Evolutionary conservation across 2,888 invertebrate genomes (phyloP), one percentile per base, ranked within the genome.

Genomic region (Latrodectus elegans): DNA sequence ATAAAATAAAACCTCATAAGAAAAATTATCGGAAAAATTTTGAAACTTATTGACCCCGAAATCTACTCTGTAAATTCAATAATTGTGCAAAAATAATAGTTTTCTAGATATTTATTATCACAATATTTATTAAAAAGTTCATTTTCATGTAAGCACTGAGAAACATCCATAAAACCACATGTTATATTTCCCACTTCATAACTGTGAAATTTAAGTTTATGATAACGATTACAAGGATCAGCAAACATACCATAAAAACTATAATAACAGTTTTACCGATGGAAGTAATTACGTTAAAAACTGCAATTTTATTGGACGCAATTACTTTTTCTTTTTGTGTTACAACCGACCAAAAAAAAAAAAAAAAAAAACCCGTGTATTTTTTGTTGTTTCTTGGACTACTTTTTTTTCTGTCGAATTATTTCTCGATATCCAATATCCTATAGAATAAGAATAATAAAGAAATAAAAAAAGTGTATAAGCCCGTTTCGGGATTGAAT

Each of bases 401-500:
- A 38, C 6, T 70, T 26, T 26, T 70, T 52, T 73, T 71, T 12
- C 52, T n/a, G 17, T 38, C 15, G 17, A 8, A 52, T 68, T 81
- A 67, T 73, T 74, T 67, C 73, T 73, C 67, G 17, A 81, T 81
- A 81, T 65, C 67, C 72, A 64, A 64, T 38, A 38, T 22, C 52
- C 53, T 67, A 12, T 11, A 51, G 15, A 71, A 49, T 53, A 53
- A 38, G 68, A 70, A 51, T 60, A 72, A 72, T 10, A n/a, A 11
- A 26, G 53, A 60, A 71, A 49, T 70, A 70, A 60, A 70, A 51
- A 64, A 53, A 71, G 38, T 51, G 81, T 87, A 81, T 81, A 87
- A 87, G 72, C 77, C 72, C 11, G 76, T 60, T 72, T 64, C 73
- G 22, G 65, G 55, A 82, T 87, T 81, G 81, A 82, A 77, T 87